phyloP scores from a whole-genome alignment of 2,113 vertebrate species.

The Leptocoma aspasia region DNA sequence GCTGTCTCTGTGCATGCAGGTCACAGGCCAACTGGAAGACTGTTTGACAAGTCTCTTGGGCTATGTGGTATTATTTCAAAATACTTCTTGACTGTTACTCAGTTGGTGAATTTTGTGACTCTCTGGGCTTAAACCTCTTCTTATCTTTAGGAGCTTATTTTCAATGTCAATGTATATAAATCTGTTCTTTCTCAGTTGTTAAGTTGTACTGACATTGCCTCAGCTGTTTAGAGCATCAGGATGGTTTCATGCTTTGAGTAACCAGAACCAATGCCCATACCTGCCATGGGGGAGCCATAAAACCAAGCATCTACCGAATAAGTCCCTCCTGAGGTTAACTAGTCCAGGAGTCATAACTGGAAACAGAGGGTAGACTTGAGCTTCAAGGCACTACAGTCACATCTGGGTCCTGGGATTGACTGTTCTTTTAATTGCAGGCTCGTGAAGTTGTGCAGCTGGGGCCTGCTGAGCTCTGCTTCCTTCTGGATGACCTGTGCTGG shows the following conservation, averaged over 20 bases:
- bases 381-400: not conserved
- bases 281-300: not conserved
- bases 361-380: not conserved
- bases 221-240: not conserved
- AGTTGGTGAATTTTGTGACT: not conserved
- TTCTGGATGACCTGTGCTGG: conserved; percentile 90
- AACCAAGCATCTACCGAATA: not conserved
- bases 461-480: conserved; percentile 87
- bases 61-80: not conserved
- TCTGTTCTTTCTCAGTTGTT: not conserved
- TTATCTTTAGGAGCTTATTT: not conserved
- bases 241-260: not conserved
- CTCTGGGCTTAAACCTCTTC: not conserved
- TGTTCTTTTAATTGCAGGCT: conserved; percentile 68
- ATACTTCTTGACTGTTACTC: not conserved
- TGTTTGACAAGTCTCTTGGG: not conserved
- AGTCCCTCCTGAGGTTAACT: not conserved
- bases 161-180: not conserved
- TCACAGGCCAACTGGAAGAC: not conserved
- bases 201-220: not conserved
- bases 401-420: not conserved
- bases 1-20: not conserved
- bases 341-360: not conserved
- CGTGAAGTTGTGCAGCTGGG: conserved; percentile 87
- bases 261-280: not conserved